Evolutionary conservation across 2,797 vertebrate species (phyloP).

Genomic region (Premnoplex brunnescens): DNA sequence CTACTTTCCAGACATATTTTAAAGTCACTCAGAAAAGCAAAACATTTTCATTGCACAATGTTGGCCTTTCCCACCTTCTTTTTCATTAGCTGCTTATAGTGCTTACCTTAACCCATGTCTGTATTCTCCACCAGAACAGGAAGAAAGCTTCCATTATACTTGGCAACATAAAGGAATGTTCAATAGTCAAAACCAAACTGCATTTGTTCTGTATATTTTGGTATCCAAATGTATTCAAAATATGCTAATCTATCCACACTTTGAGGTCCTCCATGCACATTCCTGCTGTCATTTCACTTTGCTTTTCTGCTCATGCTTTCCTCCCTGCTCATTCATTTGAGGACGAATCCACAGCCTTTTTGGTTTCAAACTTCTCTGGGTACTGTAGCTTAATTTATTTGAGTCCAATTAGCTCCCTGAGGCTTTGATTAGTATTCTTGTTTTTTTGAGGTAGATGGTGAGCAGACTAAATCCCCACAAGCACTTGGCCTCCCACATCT

Average conservation of each 20-base stretch:
- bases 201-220: not conserved
- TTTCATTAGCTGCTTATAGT: not conserved
- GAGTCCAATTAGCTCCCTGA: not conserved
- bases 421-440: not conserved
- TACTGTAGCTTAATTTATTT: not conserved
- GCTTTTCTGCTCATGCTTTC: not conserved
- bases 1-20: not conserved
- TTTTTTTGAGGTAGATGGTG: not conserved
- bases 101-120: not conserved
- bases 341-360: not conserved
- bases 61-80: not conserved
- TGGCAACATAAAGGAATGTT: not conserved
- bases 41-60: not conserved
- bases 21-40: not conserved
- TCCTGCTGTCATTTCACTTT: not conserved
- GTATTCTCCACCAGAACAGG: not conserved
- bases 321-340: not conserved
- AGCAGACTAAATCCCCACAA: not conserved
- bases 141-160: not conserved
- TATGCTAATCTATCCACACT: not conserved
- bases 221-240: not conserved
- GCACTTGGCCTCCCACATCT: not conserved
- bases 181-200: not conserved
- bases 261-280: not conserved
- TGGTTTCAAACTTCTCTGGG: not conserved